Base-by-base conservation (phyloP, 2,888 invertebrate genomes). In the Athetis lepigone region DNA sequence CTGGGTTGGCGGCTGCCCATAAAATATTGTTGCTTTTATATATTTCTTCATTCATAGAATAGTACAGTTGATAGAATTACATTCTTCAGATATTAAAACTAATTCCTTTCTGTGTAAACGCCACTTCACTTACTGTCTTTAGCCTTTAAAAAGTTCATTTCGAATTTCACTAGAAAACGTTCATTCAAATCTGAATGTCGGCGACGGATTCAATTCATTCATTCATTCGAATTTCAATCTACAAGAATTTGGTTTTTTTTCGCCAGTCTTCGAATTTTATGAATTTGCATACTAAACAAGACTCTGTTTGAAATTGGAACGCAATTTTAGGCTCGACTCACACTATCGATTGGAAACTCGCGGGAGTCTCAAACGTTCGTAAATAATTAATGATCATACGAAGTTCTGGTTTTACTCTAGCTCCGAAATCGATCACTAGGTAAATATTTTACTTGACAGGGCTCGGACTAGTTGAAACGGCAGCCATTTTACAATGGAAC, bases 381-480 rank as follows among this genome's bases (percentile, higher is more conserved):
- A 47, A 70, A 71, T 71, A 74, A 68, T 43, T 70, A 73, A 70
- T 68, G 55, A 47, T 39, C 55, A 62, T 42, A 73, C 54, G 50
- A 56, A 68, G 69, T 68, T 70, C 33, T 56, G 54, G 61, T 73
- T 70, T n/a, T 39, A 40, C 69, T 68, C 52, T 49, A 42, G 55
- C 16, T 29, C 47, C 16, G 18, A 71, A 59, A 68, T 61, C 70
- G 69, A 71, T 73, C 74, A 68, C 42, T 61, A 73, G 39, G 37
- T 73, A 67, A 73, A 70, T 71, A 74, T 68, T 71, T 74, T 68
- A 74, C 70, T 74, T 47, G 62, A 68, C 42, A 52, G 25, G 36
- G 36, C 36, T 37, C 58, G 39, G 57, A 47, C 56, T 57, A 49
- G 70, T 71, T 45, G 49, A 70, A 63, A 45, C 13, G 45, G 21